A percentile compares a stretch with the other conserved stretches of the same genome.
phyloP scores from a whole-genome alignment of 2,113 vertebrate genomes.

The Lanius ludovicianus region DNA sequence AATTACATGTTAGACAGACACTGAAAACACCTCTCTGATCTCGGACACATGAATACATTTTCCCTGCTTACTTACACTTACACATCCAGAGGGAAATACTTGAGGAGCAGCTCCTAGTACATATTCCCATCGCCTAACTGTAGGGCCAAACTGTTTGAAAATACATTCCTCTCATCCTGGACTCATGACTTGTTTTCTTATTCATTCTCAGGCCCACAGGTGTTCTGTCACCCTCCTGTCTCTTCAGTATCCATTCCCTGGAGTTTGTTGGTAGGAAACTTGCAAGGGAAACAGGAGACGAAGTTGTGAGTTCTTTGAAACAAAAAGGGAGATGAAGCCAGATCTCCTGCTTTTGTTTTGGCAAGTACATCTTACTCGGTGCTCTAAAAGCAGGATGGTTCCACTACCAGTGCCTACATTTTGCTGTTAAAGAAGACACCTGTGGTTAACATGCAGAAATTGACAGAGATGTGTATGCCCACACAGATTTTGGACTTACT shows the following conservation, averaged over 20 bases:
- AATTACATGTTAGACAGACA: neutral
- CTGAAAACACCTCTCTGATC: accelerated
- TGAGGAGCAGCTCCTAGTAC: neutral
- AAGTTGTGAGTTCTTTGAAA: neutral
- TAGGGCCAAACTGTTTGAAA: neutral
- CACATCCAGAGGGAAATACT: neutral
- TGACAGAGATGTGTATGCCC: accelerated
- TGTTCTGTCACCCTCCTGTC: neutral
- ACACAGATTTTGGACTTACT: neutral
- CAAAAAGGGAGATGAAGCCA: neutral
- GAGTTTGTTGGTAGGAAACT: neutral
- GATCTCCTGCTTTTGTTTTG: neutral
- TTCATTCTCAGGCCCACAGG: neutral
- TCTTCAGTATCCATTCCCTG: accelerated
- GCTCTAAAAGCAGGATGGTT: neutral
- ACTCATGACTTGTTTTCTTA: neutral
- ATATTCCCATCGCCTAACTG: neutral
- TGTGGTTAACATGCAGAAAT: accelerated
- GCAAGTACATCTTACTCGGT: neutral
- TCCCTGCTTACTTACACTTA: neutral
- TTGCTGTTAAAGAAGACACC: neutral
- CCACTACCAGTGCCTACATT: neutral
- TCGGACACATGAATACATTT: neutral
- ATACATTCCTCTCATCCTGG: neutral
- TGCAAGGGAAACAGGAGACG: neutral